Conservation (phyloP, 2,797 vertebrate genomes). For the Brotula barbata region DNA sequence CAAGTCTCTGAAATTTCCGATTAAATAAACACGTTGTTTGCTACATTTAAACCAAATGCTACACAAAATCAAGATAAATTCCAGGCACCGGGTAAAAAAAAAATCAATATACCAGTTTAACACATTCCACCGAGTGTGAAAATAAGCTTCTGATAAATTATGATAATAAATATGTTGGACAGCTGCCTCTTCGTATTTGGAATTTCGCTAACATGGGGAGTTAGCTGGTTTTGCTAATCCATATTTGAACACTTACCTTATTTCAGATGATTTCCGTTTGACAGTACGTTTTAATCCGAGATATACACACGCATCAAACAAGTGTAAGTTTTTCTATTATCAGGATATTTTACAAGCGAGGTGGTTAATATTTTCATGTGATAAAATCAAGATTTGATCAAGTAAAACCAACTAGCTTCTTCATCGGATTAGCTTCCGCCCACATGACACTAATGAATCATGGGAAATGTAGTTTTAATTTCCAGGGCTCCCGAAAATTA, state of each 20-base stretch:
- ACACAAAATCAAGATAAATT: background rate
- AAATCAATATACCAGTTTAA: rapidly evolving
- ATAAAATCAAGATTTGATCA: conserved; percentile 73
- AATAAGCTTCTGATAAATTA: background rate
- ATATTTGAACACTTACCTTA: conserved; percentile 78
- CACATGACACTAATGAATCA: conserved; percentile 63
- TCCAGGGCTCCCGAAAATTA: too few species aligned
- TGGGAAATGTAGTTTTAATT: conserved; percentile 72
- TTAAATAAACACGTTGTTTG: conserved; percentile 29
- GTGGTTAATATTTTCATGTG: conserved; percentile 23
- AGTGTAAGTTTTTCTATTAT: conserved; percentile 5
- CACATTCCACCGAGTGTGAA: too few species aligned
- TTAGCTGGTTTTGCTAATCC: conserved; percentile 71
- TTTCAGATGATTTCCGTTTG: conserved; percentile 79
- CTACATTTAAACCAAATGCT: conserved; percentile 10
- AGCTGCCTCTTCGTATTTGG: conserved; percentile 28
- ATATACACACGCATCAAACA: background rate
- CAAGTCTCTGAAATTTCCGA: conserved; percentile 16
- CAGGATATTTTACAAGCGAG: conserved; percentile 19
- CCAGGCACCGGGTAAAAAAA: background rate
- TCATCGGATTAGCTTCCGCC: conserved; percentile 68
- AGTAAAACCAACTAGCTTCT: conserved; percentile 70
- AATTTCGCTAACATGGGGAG: conserved; percentile 62
- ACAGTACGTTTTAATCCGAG: conserved; percentile 13
- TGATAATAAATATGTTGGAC: conserved; percentile 7